Conservation (phyloP, 2,113 vertebrate species). For the Aspidoscelis tigris region DNA sequence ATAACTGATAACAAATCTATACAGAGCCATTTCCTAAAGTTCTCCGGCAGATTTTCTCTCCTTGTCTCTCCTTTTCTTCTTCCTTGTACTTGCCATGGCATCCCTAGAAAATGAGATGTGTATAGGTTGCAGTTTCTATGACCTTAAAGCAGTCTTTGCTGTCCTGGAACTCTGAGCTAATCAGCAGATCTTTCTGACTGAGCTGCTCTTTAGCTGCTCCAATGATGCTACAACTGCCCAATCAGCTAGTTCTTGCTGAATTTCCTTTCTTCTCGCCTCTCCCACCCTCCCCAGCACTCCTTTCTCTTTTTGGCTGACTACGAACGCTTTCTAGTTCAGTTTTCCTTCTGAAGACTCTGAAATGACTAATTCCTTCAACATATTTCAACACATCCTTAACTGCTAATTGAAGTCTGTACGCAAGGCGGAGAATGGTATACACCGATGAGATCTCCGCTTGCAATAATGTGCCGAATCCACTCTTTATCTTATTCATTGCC, state of each 20-base stretch:
- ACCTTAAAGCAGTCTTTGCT: conserved; percentile 75
- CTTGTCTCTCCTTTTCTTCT: not conserved
- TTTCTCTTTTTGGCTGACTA: conserved; percentile 48
- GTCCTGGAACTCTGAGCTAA: conserved; percentile 70
- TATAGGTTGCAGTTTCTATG: conserved; percentile 61
- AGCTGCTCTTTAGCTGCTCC: conserved; percentile 70
- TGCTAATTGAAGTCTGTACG: conserved; percentile 74
- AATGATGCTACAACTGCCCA: conserved; percentile 69
- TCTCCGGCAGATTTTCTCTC: not conserved
- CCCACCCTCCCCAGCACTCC: not conserved
- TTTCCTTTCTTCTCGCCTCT: conserved; percentile 40
- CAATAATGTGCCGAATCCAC: conserved; percentile 56
- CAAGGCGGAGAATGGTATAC: conserved; percentile 59
- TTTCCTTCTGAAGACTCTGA: conserved; percentile 63
- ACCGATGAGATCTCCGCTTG: conserved; percentile 61
- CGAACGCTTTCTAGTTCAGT: conserved; percentile 62
- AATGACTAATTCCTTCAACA: conserved; percentile 72
- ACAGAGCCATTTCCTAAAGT: not conserved
- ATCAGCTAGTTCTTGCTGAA: conserved; percentile 68
- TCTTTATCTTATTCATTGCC: conserved; percentile 63
- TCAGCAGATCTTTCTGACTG: conserved; percentile 70
- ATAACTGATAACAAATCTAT: not conserved
- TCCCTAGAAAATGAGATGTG: conserved; percentile 35
- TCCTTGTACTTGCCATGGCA: conserved; percentile 32
- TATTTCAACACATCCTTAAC: conserved; percentile 74